Evolutionary conservation across 2,888 invertebrate genomes (phyloP), one percentile per base, ranked within the genome.

Genomic region (Nowickia ferox): DNA sequence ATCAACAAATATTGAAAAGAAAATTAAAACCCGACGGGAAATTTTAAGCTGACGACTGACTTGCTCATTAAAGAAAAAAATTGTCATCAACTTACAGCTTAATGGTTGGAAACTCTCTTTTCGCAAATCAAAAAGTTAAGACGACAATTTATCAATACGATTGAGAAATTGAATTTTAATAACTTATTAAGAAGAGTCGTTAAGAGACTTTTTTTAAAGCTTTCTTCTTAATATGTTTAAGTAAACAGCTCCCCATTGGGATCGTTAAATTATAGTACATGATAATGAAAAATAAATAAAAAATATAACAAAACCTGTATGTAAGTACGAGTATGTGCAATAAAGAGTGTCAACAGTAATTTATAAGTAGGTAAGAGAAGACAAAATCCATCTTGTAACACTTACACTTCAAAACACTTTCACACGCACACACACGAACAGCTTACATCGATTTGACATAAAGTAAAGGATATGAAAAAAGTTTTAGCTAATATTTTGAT

Each of bases 401-500:
- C 63, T 55, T 42, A 59, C 17, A 59, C 57, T 48, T 57, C 15
- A 65, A 48, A 30, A 66, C 48, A 46, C 46, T 65, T 9, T 6
- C 22, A 22, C 44, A 19, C 19, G 42, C 6, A 61, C 4, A 48
- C 19, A 51, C 46, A 42, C 15, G 19, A 15, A 74, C 66, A 72
- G 46, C 65, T 30, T 30, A 72, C 57, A 74, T 63, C 65, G 65
- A 69, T 78, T 51, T 75, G 65, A 59, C 65, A 77, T 48, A 46
- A 71, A 66, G 66, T 57, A 72, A 78, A 72, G 59, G 46, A 80
- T 44, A 51, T 42, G 57, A 65, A 59, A 66, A 65, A 59, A 82
- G 79, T 51, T 86, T 86, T 81, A 78, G 78, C 77, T 81, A 75
- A 84, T 87, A 78, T 87, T 84, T 84, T 87, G 87, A 87, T 87